phyloP scores from a whole-genome alignment of 2,113 vertebrate species.

The Aythya baeri region DNA sequence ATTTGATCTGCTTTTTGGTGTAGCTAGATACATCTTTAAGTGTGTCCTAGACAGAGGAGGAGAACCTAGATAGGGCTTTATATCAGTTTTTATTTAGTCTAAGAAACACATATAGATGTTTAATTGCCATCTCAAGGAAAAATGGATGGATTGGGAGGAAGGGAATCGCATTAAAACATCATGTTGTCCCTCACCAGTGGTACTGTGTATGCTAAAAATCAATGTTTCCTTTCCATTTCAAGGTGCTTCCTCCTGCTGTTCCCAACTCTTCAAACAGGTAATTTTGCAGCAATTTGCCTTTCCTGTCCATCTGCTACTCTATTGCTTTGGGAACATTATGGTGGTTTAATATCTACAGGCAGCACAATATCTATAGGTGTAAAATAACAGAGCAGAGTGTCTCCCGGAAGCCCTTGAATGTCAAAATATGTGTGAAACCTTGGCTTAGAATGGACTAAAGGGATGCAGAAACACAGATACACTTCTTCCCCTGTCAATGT shows the following conservation, averaged over 20 bases:
- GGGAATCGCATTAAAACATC: background rate
- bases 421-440: background rate
- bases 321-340: background rate
- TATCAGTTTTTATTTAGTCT: background rate
- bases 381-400: background rate
- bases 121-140: background rate
- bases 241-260: conserved; percentile 80
- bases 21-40: background rate
- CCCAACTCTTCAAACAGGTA: conserved; percentile 86
- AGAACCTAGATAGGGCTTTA: background rate
- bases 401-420: background rate
- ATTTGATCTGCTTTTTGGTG: background rate
- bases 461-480: background rate
- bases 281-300: background rate
- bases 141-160: background rate
- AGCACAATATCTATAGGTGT: background rate
- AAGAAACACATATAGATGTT: background rate
- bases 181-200: background rate
- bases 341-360: background rate
- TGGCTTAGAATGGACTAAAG: background rate
- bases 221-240: background rate
- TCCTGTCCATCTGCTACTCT: background rate
- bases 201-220: background rate
- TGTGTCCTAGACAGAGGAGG: background rate
- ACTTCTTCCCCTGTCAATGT: background rate